phyloP scores from a whole-genome alignment of 2,113 vertebrate species.

The Tringa solitaria region DNA sequence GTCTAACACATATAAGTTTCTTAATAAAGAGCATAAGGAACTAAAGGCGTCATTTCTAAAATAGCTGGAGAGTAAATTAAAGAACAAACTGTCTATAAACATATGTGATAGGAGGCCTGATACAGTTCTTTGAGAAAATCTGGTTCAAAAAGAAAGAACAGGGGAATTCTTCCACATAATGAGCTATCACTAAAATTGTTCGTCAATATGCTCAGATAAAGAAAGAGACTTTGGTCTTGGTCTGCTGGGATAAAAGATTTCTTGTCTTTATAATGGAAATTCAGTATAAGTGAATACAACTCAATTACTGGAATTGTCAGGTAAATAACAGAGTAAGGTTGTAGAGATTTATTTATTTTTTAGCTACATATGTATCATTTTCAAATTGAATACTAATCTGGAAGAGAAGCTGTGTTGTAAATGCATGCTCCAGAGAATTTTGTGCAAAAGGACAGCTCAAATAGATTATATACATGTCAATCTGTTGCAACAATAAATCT shows the following conservation, averaged over 20 bases:
- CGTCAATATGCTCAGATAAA: neutral
- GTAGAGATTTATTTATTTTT: conserved; percentile 14
- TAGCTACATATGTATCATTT: neutral
- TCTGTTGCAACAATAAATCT: neutral
- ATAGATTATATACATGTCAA: neutral
- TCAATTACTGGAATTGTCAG: conserved; percentile 25
- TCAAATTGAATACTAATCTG: neutral
- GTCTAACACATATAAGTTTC: neutral
- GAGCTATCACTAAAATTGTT: neutral
- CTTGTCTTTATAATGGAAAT: neutral
- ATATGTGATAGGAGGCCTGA: neutral
- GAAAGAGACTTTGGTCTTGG: neutral
- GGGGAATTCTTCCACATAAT: neutral
- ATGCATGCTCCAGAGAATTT: conserved; percentile 1
- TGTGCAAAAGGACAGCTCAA: conserved; percentile 7
- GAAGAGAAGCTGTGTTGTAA: neutral
- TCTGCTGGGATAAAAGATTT: neutral
- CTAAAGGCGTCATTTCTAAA: neutral
- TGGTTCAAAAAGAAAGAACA: neutral
- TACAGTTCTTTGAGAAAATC: neutral
- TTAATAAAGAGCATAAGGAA: neutral
- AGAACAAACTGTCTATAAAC: neutral
- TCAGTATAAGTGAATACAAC: neutral
- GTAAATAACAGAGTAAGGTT: conserved; percentile 6
- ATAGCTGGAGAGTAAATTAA: neutral